Conservation (phyloP, 1,140 invertebrate genomes). For the Listronotus bonariensis region DNA sequence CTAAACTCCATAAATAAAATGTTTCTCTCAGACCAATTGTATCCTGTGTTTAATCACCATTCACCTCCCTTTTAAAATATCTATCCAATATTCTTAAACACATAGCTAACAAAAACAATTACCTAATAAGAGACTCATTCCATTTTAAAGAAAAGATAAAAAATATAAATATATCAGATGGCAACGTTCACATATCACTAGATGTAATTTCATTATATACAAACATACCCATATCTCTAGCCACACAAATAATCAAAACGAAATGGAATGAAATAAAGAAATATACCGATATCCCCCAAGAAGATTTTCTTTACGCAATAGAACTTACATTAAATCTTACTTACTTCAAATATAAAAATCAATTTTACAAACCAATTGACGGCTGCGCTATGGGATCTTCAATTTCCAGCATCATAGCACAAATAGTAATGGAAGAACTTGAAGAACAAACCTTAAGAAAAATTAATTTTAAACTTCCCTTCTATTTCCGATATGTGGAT, state of each 20-base stretch:
- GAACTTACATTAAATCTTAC: slow-evolving; percentile 9
- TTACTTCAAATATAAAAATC: slow-evolving; percentile 13
- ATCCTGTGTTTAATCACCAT: slow-evolving; percentile 2
- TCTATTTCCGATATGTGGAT: slow-evolving; percentile 4
- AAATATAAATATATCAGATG: slow-evolving; percentile 6
- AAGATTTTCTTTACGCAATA: too few species aligned
- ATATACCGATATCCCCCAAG: not conserved
- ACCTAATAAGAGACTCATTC: not conserved
- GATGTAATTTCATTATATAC: slow-evolving; percentile 4
- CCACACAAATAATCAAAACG: slow-evolving; percentile 4
- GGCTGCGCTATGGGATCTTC: slow-evolving; percentile 23
- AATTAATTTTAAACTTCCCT: slow-evolving; percentile 7
- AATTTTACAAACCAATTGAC: slow-evolving; percentile 19
- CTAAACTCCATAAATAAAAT: not conserved
- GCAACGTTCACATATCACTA: slow-evolving; percentile 8
- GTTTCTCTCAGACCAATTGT: not conserved
- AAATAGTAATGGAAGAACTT: slow-evolving; percentile 15
- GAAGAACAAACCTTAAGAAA: not conserved
- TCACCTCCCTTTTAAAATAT: too few species aligned
- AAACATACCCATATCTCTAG: not conserved
- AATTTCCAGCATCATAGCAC: slow-evolving; percentile 14
- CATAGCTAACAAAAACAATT: not conserved
- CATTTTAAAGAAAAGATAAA: slow-evolving; percentile 15
- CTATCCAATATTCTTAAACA: not conserved
- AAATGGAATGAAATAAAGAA: slow-evolving; percentile 23